These are phyloP conservation scores for Leptothorax acervorum DNA, from an alignment of 2,888 invertebrate genomes.

Conservation along the genomic window DNA sequence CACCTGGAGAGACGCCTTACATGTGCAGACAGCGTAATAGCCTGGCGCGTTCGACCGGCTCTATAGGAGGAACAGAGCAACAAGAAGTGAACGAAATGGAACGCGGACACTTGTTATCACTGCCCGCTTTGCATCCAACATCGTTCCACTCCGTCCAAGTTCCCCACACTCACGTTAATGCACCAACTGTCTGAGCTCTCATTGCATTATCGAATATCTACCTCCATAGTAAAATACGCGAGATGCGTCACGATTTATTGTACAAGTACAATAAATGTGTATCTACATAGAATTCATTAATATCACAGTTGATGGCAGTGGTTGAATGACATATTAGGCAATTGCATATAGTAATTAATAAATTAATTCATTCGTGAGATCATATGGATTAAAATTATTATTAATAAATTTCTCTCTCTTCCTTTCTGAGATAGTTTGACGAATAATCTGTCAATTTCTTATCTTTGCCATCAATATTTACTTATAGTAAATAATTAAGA, in stretches of 20 bases:
- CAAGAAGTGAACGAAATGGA: conserved; percentile 85
- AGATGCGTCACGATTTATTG: conserved; percentile 71
- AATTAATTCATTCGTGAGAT: neutral
- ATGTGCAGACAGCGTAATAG: conserved; percentile 93
- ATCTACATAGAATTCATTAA: conserved; percentile 53
- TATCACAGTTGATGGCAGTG: conserved; percentile 37
- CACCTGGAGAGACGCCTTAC: conserved; percentile 93
- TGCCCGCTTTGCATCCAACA: conserved; percentile 74
- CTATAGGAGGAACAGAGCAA: conserved; percentile 79
- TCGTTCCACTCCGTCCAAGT: conserved; percentile 79
- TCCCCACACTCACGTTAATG: conserved; percentile 75
- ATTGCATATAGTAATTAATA: conserved; percentile 7
- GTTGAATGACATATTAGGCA: conserved; percentile 10
- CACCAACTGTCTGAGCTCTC: conserved; percentile 76
- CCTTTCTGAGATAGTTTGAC: neutral
- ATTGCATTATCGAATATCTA: conserved; percentile 71
- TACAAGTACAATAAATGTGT: conserved; percentile 75
- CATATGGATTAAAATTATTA: neutral
- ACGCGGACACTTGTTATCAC: conserved; percentile 83
- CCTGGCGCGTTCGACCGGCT: conserved; percentile 86
- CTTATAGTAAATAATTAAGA: conserved; percentile 46
- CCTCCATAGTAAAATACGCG: conserved; percentile 71
- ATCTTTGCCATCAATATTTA: conserved; percentile 47
- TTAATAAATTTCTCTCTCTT: neutral
- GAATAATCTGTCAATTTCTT: neutral